These are phyloP conservation scores for Falco rusticolus DNA, from an alignment of 2,797 vertebrate genomes.

Conservation along the genomic window DNA sequence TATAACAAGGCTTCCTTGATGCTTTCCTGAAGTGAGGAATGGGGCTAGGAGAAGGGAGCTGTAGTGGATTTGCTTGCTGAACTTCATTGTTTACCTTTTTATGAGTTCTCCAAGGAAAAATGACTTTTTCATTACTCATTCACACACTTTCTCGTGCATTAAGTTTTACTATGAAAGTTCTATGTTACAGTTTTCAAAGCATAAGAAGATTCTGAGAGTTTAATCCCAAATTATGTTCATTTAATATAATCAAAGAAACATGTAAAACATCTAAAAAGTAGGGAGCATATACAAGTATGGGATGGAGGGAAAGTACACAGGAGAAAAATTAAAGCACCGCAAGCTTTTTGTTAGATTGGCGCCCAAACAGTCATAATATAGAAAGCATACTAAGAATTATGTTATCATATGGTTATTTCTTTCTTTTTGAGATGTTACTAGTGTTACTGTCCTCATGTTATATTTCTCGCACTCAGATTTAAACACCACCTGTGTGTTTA, in stretches of 20 bases:
- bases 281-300: not conserved
- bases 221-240: not conserved
- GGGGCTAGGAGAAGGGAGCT: not conserved
- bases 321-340: not conserved
- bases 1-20: not conserved
- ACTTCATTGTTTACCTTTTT: not conserved
- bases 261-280: not conserved
- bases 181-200: not conserved
- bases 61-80: not conserved
- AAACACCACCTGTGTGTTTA: not conserved
- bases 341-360: not conserved
- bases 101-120: not conserved
- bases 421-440: not conserved
- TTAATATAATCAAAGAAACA: not conserved
- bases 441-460: not conserved
- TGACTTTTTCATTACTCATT: not conserved
- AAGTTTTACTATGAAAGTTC: not conserved
- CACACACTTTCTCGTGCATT: not conserved
- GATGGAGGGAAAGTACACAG: not conserved
- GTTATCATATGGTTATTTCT: not conserved
- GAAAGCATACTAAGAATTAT: not conserved
- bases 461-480: not conserved
- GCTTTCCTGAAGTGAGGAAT: not conserved
- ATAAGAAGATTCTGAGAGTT: not conserved
- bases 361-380: not conserved